A percentile compares a stretch with the other conserved stretches of the same genome.
These are phyloP conservation scores for Bugulina stolonifera DNA, from an alignment of 2,888 invertebrate genomes.

Conservation along the genomic window DNA sequence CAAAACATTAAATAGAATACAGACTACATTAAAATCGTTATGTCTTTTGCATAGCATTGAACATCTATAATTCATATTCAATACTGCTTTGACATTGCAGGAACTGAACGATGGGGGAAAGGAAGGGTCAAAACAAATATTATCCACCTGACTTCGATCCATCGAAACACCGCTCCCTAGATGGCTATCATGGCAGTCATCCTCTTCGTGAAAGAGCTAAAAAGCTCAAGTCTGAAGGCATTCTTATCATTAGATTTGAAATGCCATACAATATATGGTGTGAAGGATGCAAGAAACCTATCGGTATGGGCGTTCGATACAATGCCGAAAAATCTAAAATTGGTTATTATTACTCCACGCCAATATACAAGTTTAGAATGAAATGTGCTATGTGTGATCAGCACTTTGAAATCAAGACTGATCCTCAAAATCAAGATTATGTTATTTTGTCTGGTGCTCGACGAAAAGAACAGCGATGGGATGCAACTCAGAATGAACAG, in stretches of 20 bases:
- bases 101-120: slow-evolving; percentile 68
- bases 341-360: slow-evolving; percentile 97
- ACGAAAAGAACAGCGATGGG: slow-evolving; percentile 96
- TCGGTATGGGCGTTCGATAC: slow-evolving; percentile 98
- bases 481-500: slow-evolving; percentile 90
- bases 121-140: slow-evolving; percentile 94
- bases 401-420: slow-evolving; percentile 95
- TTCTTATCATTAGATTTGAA: slow-evolving; percentile 89
- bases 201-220: slow-evolving; percentile 89
- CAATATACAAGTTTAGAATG: slow-evolving; percentile 96
- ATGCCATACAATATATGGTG: slow-evolving; percentile 99
- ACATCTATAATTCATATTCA: no score
- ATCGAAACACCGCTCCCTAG: slow-evolving; percentile 78
- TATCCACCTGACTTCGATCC: slow-evolving; percentile 99
- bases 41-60: no score
- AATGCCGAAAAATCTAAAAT: slow-evolving; percentile 64
- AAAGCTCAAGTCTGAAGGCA: slow-evolving; percentile 83
- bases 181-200: slow-evolving; percentile 86
- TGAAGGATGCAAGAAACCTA: slow-evolving; percentile 92
- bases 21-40: no score
- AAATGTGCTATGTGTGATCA: slow-evolving; percentile 97
- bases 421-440: slow-evolving; percentile 96
- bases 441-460: slow-evolving; percentile 88
- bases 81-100: neutral
- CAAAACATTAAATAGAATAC: no score